Conservation (phyloP, 2,888 invertebrate genomes). For the Clitarchus hookeri region DNA sequence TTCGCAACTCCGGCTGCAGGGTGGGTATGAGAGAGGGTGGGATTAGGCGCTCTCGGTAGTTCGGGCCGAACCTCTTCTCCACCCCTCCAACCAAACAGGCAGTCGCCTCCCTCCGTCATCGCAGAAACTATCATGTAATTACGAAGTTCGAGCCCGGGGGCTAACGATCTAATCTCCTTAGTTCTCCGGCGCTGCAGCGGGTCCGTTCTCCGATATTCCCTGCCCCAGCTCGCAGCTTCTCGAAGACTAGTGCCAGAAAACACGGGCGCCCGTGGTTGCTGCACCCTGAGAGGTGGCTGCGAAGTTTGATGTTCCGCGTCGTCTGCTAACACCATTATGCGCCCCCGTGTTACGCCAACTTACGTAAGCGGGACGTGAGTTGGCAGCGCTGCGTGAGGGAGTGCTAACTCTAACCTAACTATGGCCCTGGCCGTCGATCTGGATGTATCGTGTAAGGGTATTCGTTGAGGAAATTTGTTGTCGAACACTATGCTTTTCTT, state of each 20-base stretch:
- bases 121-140: constrained; percentile 14
- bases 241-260: background rate
- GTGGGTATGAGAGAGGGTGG: background rate
- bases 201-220: background rate
- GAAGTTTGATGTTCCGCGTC: background rate
- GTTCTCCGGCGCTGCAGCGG: background rate
- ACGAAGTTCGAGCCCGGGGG: constrained; percentile 7
- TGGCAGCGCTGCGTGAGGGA: too few relatives aligned
- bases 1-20: background rate
- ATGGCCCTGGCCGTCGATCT: too few relatives aligned
- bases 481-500: too few relatives aligned
- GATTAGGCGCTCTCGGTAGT: background rate
- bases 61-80: background rate
- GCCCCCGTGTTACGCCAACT: background rate
- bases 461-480: too few relatives aligned
- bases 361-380: background rate
- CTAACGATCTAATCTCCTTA: constrained; percentile 7
- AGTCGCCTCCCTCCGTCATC: background rate
- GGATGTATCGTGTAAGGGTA: too few relatives aligned
- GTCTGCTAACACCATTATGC: background rate
- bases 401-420: too few relatives aligned
- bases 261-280: background rate
- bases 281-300: background rate
- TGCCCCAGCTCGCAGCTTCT: background rate
- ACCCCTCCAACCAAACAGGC: too few relatives aligned